Evolutionary conservation across 1,140 invertebrate species (phyloP).

Genomic region (Eueides isabella): DNA sequence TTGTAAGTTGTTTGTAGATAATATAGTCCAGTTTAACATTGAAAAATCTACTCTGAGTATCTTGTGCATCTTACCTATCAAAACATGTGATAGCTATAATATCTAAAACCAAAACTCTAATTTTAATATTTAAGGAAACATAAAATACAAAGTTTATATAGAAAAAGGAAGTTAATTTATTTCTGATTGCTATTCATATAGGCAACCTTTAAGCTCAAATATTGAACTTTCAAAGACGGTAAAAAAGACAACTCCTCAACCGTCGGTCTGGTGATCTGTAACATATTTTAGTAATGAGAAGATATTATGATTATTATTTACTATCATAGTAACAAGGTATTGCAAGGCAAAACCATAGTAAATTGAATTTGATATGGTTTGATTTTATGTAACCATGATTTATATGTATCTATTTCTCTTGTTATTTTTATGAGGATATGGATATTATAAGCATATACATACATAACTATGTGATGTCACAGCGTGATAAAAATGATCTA

Average conservation of each 20-base stretch:
- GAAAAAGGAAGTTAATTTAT: neutral
- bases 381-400: neutral
- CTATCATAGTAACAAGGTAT: neutral
- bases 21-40: neutral
- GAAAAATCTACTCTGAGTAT: neutral
- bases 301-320: conserved; percentile 32
- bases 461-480: neutral
- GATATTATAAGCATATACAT: conserved; percentile 13
- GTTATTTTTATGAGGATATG: neutral
- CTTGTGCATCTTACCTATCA: neutral
- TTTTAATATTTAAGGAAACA: neutral
- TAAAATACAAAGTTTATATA: neutral
- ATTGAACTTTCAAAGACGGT: neutral
- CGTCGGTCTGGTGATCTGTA: conserved; percentile 63
- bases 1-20: neutral
- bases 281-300: conserved; percentile 51
- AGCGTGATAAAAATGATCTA: neutral
- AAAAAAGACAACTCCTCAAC: conserved; percentile 50
- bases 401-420: neutral
- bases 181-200: neutral
- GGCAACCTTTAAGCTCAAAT: neutral
- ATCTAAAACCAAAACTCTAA: neutral
- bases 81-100: neutral
- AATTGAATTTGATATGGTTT: neutral
- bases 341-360: neutral